Evolutionary conservation across 2,888 invertebrate species (phyloP), one percentile per base, ranked within the genome.

Genomic region (Cinara cedri): DNA sequence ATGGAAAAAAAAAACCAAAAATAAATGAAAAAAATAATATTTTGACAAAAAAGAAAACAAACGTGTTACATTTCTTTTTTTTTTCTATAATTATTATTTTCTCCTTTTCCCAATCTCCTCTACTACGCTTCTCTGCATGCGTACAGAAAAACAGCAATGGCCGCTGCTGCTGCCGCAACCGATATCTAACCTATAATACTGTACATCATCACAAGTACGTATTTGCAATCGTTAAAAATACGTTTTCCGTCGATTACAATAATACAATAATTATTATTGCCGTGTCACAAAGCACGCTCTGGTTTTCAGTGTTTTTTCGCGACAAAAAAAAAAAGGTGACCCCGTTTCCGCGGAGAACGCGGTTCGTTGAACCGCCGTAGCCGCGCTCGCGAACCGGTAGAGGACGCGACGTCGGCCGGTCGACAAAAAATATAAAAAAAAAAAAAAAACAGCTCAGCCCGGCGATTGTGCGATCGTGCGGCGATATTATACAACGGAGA

Each of bases 31-130:
- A 78, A 75, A 75, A 44, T 8, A 60, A 70, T 60, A 78, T 70
- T 78, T 78, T 78, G 78, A 70, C 78, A 78, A 78, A 76, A 66
- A 51, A 72, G 24, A 62, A 57, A 46, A 26, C 9, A 11, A 26
- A 24, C 13, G 11, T 26, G 51, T 68, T 60, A 9, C 11, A n/a
- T 6, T 66, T 65, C 54, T 44, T 3, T 55, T 42, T 63, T 49
- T 57, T 16, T 24, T 49, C 11, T 16, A n/a, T n/a, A n/a, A n/a
- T 66, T 68, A 34, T 66, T 68, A 9, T 49, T n/a, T n/a, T n/a
- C n/a, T 65, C 24, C 75, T 44, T n/a, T 19, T 44, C 14, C 42
- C 13, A n/a, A 0, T 42, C 65, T 19, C 19, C n/a, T n/a, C n/a
- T 34, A 34, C 34, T 4, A 34, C 34, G n/a, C 6, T 54, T 9